Conservation (phyloP, 2,888 invertebrate species). For the Ennomos fuscantarius region DNA sequence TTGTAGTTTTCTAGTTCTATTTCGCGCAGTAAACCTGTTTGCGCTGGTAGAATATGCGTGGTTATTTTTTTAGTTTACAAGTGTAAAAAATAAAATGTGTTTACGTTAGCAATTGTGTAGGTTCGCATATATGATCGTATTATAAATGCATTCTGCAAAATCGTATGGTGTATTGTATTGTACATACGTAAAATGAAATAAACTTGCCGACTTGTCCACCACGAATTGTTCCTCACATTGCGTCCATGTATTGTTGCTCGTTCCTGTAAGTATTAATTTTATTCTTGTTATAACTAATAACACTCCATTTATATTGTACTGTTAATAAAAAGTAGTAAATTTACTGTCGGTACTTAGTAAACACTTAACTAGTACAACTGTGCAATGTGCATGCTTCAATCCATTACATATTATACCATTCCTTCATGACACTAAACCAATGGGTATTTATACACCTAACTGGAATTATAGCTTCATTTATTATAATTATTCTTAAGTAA, state of each 20-base stretch:
- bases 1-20: conserved; percentile 31
- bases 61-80: conserved; percentile 40
- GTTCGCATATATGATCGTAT: conserved; percentile 42
- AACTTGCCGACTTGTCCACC: conserved; percentile 51
- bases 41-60: conserved; percentile 37
- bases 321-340: no score
- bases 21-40: conserved; percentile 41
- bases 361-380: no score
- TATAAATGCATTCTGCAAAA: conserved; percentile 50
- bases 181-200: conserved; percentile 54
- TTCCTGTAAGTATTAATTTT: conserved; percentile 74
- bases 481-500: no score
- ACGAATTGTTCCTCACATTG: conserved; percentile 54
- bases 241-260: conserved; percentile 85
- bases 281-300: background rate
- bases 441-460: no score
- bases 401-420: no score
- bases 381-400: no score
- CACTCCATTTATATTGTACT: no score
- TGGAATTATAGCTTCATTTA: no score
- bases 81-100: conserved; percentile 57
- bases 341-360: no score
- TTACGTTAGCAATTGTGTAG: conserved; percentile 56
- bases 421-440: no score
- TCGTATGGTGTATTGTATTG: conserved; percentile 32